Percentiles rank a stretch among this genome's conserved stretches.
Conservation (phyloP, 92 coral and sea anemone species). For the Metridium senile region DNA sequence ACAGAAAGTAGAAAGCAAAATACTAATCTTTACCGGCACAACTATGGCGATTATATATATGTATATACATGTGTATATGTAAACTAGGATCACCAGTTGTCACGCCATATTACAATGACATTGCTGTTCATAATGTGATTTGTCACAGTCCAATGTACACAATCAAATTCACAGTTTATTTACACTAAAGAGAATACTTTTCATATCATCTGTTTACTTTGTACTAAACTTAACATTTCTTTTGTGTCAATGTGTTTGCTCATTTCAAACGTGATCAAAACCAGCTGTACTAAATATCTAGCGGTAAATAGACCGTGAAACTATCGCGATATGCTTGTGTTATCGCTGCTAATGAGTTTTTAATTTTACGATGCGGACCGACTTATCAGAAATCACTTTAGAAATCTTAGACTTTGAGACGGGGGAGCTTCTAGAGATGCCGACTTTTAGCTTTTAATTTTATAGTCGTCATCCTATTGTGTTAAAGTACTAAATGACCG, state of each 20-base stretch:
- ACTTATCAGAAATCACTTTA: background rate
- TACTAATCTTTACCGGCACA: too few species aligned
- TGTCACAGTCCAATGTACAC: slow-evolving; percentile 26
- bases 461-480: background rate
- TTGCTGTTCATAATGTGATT: slow-evolving; percentile 15
- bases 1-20: background rate
- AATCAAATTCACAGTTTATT: background rate
- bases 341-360: slow-evolving; percentile 4
- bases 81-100: background rate
- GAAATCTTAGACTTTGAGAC: slow-evolving; percentile 7
- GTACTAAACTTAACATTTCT: background rate
- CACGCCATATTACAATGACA: slow-evolving; percentile 4
- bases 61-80: background rate
- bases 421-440: background rate
- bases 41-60: background rate
- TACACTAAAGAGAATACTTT: slow-evolving; percentile 1
- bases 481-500: background rate
- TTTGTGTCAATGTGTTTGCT: background rate
- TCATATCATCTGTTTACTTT: slow-evolving; percentile 1
- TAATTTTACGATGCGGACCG: background rate
- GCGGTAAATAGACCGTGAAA: background rate
- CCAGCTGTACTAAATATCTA: background rate
- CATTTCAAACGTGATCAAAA: background rate
- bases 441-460: background rate
- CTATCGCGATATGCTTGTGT: background rate